A percentile compares a stretch with the other conserved stretches of the same genome.
Evolutionary conservation across 2,888 invertebrate species (phyloP).

Genomic region (Trichacis sp.): DNA sequence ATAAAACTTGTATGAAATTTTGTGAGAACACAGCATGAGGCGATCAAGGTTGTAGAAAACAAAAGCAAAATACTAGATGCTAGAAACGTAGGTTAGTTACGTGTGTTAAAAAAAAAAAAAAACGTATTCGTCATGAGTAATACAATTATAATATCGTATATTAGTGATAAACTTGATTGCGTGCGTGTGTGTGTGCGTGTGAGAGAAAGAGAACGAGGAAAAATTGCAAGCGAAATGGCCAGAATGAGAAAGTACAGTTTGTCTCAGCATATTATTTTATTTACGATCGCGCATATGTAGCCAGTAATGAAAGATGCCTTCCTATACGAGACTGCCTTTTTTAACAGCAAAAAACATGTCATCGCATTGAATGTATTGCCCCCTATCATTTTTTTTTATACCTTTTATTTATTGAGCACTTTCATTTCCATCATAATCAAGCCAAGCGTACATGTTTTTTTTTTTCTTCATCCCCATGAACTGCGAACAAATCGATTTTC

Average conservation of each 20-base stretch:
- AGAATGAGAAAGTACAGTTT: constrained; percentile 13
- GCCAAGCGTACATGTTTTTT: too few relatives aligned
- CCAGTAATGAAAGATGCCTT: constrained; percentile 43
- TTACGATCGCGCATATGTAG: constrained; percentile 40
- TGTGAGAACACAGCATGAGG: constrained; percentile 46
- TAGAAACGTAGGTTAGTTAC: constrained; percentile 39
- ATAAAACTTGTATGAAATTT: constrained; percentile 49
- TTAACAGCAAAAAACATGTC: constrained; percentile 38
- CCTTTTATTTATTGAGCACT: constrained; percentile 14
- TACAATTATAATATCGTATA: constrained; percentile 38
- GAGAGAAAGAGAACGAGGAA: constrained; percentile 7
- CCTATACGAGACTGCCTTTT: constrained; percentile 44
- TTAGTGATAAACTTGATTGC: constrained; percentile 28
- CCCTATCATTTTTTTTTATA: constrained; percentile 6
- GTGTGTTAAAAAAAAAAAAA: constrained; percentile 34
- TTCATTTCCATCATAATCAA: too few relatives aligned
- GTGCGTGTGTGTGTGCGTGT: background rate
- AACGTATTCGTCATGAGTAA: constrained; percentile 36
- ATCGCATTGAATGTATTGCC: constrained; percentile 14
- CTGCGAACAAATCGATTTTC: constrained; percentile 12
- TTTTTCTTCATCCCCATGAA: constrained; percentile 15
- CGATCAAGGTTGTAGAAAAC: constrained; percentile 42
- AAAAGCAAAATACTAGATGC: constrained; percentile 34
- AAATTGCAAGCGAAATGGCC: constrained; percentile 1
- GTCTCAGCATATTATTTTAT: constrained; percentile 43